Evolutionary conservation across 2,113 vertebrate species (phyloP), one percentile per base, ranked within the genome.

Genomic region (Macroglossus sobrinus): DNA sequence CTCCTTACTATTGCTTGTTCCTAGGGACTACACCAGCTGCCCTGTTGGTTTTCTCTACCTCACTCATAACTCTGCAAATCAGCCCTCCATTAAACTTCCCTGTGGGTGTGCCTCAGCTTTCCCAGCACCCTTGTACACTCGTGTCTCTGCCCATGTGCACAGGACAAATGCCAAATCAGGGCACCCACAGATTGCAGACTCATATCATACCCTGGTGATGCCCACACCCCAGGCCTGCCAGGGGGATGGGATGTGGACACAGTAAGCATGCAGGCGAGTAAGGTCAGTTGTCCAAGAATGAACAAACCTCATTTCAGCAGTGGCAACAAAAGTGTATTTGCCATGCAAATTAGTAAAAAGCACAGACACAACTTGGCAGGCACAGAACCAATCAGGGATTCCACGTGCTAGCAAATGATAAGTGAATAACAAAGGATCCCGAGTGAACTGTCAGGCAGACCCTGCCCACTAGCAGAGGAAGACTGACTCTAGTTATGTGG

Each of bases 231-330:
- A 76, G 47, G 64, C 10, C 21, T 3, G n/a, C 64, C 21, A 0
- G 11, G 28, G 53, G 45, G 22, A 14, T 0, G 11, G 78, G 35
- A n/a, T 64, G 30, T 4, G 26, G 26, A 8, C n/a, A 15, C 38
- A 75, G 61, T 0, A 12, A 38, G 28, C 53, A 15, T 0, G 2
- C 21, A 19, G 1, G 2, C 57, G 43, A 0, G 2, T 5, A 18
- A 28, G 57, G 15, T 22, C 4, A 0, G 12, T 15, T 5, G 33
- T 72, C 7, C 35, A 16, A 15, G 50, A 45, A 38, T 0, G 5
- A 47, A 43, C 53, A 64, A 21, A 9, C 15, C 38, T 81, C 35
- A 30, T 63, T 26, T 55, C 14, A 35, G 61, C 14, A 35, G 30
- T 0, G 15, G 78, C n/a, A 53, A 14, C 26, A 38, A 38, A 87